Evolutionary conservation across 2,113 vertebrate species (phyloP).

Genomic region (Pseudorasbora parva): DNA sequence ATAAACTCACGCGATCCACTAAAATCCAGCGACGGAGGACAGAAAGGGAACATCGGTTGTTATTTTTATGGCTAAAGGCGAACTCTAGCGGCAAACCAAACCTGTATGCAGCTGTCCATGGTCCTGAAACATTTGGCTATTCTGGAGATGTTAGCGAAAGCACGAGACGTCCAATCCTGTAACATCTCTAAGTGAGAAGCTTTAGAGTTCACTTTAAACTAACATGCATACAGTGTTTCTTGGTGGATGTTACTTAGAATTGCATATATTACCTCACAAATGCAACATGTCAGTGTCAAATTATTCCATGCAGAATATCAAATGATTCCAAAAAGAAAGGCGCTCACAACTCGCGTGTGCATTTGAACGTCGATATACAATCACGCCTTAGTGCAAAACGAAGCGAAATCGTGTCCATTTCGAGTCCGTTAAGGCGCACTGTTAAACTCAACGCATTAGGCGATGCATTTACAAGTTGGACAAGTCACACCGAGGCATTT

Average conservation of each 20-base stretch:
- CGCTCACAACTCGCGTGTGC: not conserved
- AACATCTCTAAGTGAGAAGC: not conserved
- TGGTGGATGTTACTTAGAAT: not conserved
- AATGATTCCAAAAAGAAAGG: slow-evolving; percentile 3
- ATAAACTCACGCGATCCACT: slow-evolving; percentile 40
- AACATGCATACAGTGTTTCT: not conserved
- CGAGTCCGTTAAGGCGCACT: not conserved
- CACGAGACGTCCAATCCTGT: not conserved
- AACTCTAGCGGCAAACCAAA: slow-evolving; percentile 62
- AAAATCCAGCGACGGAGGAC: slow-evolving; percentile 42
- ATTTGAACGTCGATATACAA: not conserved
- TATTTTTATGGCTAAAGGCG: slow-evolving; percentile 59
- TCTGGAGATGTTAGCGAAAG: slow-evolving; percentile 35
- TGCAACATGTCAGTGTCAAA: not conserved
- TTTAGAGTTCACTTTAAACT: slow-evolving; percentile 2
- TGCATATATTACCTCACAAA: not conserved
- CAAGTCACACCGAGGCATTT: slow-evolving; percentile 32
- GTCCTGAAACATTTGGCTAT: slow-evolving; percentile 58
- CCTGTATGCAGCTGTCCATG: slow-evolving; percentile 52
- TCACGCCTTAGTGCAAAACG: slow-evolving; percentile 3
- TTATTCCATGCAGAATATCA: not conserved
- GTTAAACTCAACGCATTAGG: slow-evolving; percentile 13
- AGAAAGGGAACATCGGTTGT: slow-evolving; percentile 60
- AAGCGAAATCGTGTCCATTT: not conserved
- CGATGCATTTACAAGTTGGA: slow-evolving; percentile 11